These are phyloP conservation scores for Acleris laterana DNA, from an alignment of 2,888 invertebrate species.

Conservation along the genomic window DNA sequence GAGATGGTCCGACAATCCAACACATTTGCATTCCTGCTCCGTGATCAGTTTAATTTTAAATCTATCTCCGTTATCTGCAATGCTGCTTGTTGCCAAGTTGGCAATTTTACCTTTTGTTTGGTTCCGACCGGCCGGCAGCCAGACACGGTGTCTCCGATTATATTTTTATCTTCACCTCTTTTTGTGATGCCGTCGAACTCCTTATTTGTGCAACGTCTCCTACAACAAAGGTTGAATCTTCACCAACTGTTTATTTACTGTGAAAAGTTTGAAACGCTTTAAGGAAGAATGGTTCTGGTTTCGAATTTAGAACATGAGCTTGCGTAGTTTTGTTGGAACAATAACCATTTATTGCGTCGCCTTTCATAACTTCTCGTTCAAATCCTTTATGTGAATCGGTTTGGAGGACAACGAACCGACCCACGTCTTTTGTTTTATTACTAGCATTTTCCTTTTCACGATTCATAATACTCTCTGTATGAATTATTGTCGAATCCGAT, in stretches of 20 bases:
- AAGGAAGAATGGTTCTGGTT: slow-evolving; percentile 2
- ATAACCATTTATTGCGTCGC: slow-evolving; percentile 1
- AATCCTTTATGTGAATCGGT: slow-evolving; percentile 2
- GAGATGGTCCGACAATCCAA: background rate
- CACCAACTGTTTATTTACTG: background rate
- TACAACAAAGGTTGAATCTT: background rate
- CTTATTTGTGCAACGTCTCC: slow-evolving; percentile 8
- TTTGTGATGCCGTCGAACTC: slow-evolving; percentile 8
- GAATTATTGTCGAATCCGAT: background rate
- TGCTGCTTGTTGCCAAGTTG: slow-evolving; percentile 20
- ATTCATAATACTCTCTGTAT: background rate
- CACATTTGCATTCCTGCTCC: background rate
- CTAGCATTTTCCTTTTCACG: slow-evolving; percentile 3
- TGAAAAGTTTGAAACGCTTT: background rate
- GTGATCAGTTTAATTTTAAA: background rate
- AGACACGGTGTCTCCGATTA: slow-evolving; percentile 25
- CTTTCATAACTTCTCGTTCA: slow-evolving; percentile 3
- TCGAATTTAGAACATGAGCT: background rate
- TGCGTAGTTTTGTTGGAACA: slow-evolving; percentile 5
- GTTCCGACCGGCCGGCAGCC: slow-evolving; percentile 19
- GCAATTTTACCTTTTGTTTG: slow-evolving; percentile 31
- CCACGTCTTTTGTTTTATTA: slow-evolving; percentile 10
- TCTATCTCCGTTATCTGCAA: slow-evolving; percentile 7
- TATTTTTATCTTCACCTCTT: slow-evolving; percentile 30
- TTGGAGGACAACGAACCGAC: slow-evolving; percentile 10